A percentile compares a stretch with the other conserved stretches of the same genome.
These are phyloP conservation scores for Danaus plexippus DNA, from an alignment of 1,140 invertebrate genomes.

Conservation along the genomic window DNA sequence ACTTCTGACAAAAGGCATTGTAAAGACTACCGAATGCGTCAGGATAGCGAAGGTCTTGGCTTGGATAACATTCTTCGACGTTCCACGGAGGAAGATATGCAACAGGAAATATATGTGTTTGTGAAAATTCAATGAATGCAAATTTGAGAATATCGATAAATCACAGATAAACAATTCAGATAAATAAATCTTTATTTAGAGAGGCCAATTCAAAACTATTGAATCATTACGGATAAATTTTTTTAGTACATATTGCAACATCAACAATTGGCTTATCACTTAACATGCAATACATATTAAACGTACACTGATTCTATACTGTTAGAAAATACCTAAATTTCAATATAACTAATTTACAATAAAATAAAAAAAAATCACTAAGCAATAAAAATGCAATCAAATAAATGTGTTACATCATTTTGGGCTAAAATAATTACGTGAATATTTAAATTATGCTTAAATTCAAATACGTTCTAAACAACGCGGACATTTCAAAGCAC, in stretches of 20 bases:
- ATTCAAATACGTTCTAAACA: slow-evolving; percentile 36
- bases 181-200: slow-evolving; percentile 66
- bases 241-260: slow-evolving; percentile 32
- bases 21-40: too few relatives aligned
- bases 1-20: too few relatives aligned
- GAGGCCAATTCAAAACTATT: slow-evolving; percentile 58
- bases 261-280: slow-evolving; percentile 40
- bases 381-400: slow-evolving; percentile 53
- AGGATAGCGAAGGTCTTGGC: too few relatives aligned
- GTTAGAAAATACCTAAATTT: slow-evolving; percentile 39
- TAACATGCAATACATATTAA: slow-evolving; percentile 28
- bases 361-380: slow-evolving; percentile 31
- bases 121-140: not conserved
- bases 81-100: too few relatives aligned
- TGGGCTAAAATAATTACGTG: slow-evolving; percentile 14
- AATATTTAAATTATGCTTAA: slow-evolving; percentile 3
- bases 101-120: too few relatives aligned
- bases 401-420: slow-evolving; percentile 37
- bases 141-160: not conserved
- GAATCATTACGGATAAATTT: slow-evolving; percentile 24
- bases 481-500: slow-evolving; percentile 48
- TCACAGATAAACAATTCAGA: slow-evolving; percentile 19
- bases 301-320: slow-evolving; percentile 40
- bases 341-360: slow-evolving; percentile 48
- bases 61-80: too few relatives aligned